phyloP scores from a whole-genome alignment of 1,140 invertebrate species.

The Vanessa tameamea region DNA sequence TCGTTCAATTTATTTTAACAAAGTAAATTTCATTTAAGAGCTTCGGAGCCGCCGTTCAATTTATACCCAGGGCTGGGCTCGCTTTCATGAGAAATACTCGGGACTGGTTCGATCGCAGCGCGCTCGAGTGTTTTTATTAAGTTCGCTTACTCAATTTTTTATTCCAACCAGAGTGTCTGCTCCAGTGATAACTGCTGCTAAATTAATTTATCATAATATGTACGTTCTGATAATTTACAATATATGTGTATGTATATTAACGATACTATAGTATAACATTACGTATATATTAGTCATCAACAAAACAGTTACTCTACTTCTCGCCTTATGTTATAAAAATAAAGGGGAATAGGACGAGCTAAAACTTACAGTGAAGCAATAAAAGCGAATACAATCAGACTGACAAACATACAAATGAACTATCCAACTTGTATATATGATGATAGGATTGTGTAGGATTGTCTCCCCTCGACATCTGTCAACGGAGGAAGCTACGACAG shows the following conservation, averaged over 20 bases:
- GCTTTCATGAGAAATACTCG: constrained; percentile 33
- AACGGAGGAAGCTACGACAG: too few relatives aligned
- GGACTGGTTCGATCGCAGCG: constrained; percentile 16
- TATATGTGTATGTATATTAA: background rate
- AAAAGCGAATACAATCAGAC: too few relatives aligned
- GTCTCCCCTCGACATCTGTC: too few relatives aligned
- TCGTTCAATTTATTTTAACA: constrained; percentile 41
- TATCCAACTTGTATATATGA: too few relatives aligned
- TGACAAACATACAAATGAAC: too few relatives aligned
- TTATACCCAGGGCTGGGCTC: constrained; percentile 30
- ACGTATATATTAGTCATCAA: background rate
- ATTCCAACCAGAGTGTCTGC: constrained; percentile 5
- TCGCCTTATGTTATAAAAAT: too few relatives aligned
- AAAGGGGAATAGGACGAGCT: too few relatives aligned
- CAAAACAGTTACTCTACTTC: background rate
- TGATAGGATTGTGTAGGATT: too few relatives aligned
- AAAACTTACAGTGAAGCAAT: too few relatives aligned
- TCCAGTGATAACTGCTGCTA: background rate
- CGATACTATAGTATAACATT: background rate
- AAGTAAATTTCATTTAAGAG: constrained; percentile 40
- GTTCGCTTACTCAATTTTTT: constrained; percentile 7
- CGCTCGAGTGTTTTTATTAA: constrained; percentile 28
- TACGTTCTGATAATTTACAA: constrained; percentile 1
- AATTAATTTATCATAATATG: constrained; percentile 4
- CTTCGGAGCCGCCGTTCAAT: constrained; percentile 32